Conservation (phyloP, 2,888 invertebrate genomes). For the Drosophila bunnanda region DNA sequence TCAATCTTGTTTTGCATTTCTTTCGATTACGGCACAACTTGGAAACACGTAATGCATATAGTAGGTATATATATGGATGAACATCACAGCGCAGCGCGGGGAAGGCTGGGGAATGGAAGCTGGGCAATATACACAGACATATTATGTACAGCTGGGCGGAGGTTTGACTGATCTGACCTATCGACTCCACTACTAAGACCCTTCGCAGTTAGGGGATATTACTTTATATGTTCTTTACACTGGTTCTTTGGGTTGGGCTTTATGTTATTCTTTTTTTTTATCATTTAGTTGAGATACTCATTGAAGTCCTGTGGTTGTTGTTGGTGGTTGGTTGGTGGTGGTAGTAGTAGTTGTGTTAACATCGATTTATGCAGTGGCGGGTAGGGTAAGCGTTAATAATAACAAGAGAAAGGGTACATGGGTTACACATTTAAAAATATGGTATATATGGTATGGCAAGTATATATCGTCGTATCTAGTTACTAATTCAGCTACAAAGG, state of each 20-base stretch:
- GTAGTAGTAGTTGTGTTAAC: slow-evolving; percentile 69
- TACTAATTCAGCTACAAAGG: slow-evolving; percentile 66
- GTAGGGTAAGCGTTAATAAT: slow-evolving; percentile 82
- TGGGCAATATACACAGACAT: slow-evolving; percentile 59
- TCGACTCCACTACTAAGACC: slow-evolving; percentile 49
- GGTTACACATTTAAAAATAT: slow-evolving; percentile 79
- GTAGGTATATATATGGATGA: slow-evolving; percentile 30
- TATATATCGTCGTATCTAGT: slow-evolving; percentile 38
- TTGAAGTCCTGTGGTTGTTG: slow-evolving; percentile 84
- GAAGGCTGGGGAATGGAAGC: slow-evolving; percentile 38
- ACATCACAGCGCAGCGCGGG: slow-evolving; percentile 48
- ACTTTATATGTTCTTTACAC: slow-evolving; percentile 34
- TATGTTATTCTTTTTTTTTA: slow-evolving; percentile 28
- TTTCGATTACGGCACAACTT: slow-evolving; percentile 43
- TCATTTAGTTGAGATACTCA: slow-evolving; percentile 84
- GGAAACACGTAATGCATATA: slow-evolving; percentile 38
- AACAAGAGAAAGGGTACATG: slow-evolving; percentile 80
- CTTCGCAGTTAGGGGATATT: slow-evolving; percentile 17
- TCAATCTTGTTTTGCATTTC: slow-evolving; percentile 23
- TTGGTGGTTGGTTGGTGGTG: slow-evolving; percentile 36
- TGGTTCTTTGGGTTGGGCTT: slow-evolving; percentile 36
- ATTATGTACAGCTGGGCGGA: slow-evolving; percentile 46
- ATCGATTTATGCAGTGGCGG: slow-evolving; percentile 81
- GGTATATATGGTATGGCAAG: slow-evolving; percentile 62
- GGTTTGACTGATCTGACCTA: slow-evolving; percentile 47